Conservation (phyloP, 2,888 invertebrate genomes). For the Eledone cirrhosa region DNA sequence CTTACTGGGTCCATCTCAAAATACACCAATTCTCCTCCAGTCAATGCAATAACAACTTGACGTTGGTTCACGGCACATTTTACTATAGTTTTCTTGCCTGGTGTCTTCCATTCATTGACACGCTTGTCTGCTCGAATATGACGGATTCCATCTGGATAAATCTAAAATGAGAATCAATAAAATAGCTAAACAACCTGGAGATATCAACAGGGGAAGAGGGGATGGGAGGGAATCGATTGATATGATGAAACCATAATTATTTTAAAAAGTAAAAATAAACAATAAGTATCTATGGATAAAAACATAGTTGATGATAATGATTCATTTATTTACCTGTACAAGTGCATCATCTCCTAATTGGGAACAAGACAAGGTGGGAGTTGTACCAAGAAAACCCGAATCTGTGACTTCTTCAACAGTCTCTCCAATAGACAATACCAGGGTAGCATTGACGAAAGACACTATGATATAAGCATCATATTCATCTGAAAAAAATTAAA, state of each 20-base stretch:
- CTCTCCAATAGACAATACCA: slow-evolving; percentile 98
- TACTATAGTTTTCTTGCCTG: slow-evolving; percentile 94
- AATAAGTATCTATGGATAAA: too few relatives aligned
- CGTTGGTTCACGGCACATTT: slow-evolving; percentile 98
- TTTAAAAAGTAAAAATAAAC: too few relatives aligned
- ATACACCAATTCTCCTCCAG: slow-evolving; percentile 97
- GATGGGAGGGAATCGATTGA: too few relatives aligned
- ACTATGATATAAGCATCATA: slow-evolving; percentile 99
- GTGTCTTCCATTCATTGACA: slow-evolving; percentile 99
- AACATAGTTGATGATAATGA: background rate
- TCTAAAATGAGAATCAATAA: slow-evolving; percentile 68
- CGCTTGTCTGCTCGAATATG: slow-evolving; percentile 98
- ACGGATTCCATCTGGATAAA: slow-evolving; percentile 97
- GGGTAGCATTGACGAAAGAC: slow-evolving; percentile 97
- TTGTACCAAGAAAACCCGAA: slow-evolving; percentile 98
- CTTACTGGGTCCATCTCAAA: slow-evolving; percentile 99
- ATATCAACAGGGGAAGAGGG: too few relatives aligned
- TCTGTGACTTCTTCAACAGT: slow-evolving; percentile 99
- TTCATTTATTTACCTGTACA: slow-evolving; percentile 78
- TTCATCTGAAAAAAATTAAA: slow-evolving; percentile 77
- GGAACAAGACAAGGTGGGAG: slow-evolving; percentile 97
- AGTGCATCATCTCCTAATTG: slow-evolving; percentile 97
- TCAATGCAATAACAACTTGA: slow-evolving; percentile 97
- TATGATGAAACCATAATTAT: too few relatives aligned
- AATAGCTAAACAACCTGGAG: background rate